These are phyloP conservation scores for Stenchaetothrips biformis DNA, from an alignment of 2,888 invertebrate genomes.

Conservation along the genomic window DNA sequence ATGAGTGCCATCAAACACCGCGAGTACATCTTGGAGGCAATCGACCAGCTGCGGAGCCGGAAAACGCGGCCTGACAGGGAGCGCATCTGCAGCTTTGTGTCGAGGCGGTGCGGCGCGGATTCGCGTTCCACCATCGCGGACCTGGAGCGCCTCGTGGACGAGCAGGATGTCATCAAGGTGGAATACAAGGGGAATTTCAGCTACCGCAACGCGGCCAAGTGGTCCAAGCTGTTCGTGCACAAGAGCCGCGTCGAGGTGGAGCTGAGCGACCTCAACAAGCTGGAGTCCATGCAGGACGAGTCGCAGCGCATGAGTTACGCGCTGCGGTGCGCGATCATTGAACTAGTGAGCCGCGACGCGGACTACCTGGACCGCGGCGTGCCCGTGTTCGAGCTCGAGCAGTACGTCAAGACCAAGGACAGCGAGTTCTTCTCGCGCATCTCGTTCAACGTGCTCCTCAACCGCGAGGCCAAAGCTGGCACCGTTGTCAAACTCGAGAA, in stretches of 20 bases:
- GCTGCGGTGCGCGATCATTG: constrained; percentile 64
- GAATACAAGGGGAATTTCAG: constrained; percentile 82
- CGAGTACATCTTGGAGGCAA: constrained; percentile 74
- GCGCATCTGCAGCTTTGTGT: constrained; percentile 75
- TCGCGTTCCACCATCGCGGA: constrained; percentile 64
- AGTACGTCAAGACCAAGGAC: constrained; percentile 60
- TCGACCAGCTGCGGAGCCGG: constrained; percentile 74
- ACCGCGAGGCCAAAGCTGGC: constrained; percentile 64
- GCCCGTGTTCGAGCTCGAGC: constrained; percentile 61
- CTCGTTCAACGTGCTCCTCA: constrained; percentile 59
- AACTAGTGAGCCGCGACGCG: constrained; percentile 65
- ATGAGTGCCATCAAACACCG: constrained; percentile 62
- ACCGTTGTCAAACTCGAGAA: constrained; percentile 62
- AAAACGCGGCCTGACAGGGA: constrained; percentile 81
- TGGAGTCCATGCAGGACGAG: constrained; percentile 36
- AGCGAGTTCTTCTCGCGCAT: constrained; percentile 58
- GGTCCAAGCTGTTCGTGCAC: constrained; percentile 49
- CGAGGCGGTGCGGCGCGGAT: constrained; percentile 66
- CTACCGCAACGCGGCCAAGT: constrained; percentile 76
- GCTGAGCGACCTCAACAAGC: constrained; percentile 45
- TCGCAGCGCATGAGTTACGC: constrained; percentile 45
- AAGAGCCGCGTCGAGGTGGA: constrained; percentile 51
- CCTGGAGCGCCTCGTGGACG: constrained; percentile 68
- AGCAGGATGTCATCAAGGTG: constrained; percentile 71
- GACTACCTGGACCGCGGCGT: constrained; percentile 67